phyloP scores from a whole-genome alignment of 2,888 invertebrate species.

The Pimpla rufipes region DNA sequence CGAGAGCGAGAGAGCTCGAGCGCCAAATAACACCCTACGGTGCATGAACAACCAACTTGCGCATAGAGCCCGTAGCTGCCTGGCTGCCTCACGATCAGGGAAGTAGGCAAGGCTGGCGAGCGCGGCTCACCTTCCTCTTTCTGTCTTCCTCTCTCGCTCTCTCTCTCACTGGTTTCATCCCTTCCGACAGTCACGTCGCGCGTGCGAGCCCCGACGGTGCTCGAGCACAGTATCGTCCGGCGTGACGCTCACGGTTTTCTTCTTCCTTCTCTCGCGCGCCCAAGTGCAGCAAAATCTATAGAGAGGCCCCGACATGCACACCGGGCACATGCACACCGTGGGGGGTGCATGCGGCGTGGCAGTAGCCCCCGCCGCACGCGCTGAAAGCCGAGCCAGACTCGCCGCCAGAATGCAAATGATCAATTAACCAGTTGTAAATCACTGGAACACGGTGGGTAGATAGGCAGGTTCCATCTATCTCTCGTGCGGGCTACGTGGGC shows the following conservation, averaged over 20 bases:
- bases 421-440: constrained; percentile 83
- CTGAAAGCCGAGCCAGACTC: constrained; percentile 61
- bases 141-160: neutral
- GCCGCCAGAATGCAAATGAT: constrained; percentile 82
- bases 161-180: constrained; percentile 24
- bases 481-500: constrained; percentile 59
- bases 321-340: neutral
- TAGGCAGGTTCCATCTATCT: constrained; percentile 74
- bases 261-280: constrained; percentile 3
- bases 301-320: neutral
- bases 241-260: constrained; percentile 53
- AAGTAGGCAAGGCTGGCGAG: constrained; percentile 22
- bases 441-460: constrained; percentile 74
- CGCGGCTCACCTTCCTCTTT: constrained; percentile 14
- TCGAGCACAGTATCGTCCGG: constrained; percentile 46
- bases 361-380: constrained; percentile 46
- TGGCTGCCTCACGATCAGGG: constrained; percentile 27
- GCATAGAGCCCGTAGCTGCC: constrained; percentile 27
- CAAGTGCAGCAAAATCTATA: neutral
- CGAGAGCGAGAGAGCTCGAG: no score
- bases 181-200: constrained; percentile 35
- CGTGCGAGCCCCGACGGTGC: constrained; percentile 30
- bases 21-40: constrained; percentile 48
- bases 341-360: constrained; percentile 2
- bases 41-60: constrained; percentile 52